Evolutionary conservation across 2,113 vertebrate genomes (phyloP).

Genomic region (Hydropotes inermis): DNA sequence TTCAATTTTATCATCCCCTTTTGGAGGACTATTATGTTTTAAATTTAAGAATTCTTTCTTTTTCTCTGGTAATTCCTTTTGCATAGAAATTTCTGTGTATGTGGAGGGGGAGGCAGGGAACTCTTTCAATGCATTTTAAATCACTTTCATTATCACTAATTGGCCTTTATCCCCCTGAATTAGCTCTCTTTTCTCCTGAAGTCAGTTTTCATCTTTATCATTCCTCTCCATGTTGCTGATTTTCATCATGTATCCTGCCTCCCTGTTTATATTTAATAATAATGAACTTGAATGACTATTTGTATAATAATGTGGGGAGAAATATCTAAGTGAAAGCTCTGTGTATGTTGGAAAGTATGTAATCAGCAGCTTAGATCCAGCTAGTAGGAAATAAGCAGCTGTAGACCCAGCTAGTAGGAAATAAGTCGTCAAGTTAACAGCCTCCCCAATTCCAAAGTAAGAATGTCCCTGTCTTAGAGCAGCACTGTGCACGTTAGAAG

Average conservation of each 20-base stretch:
- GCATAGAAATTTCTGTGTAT: neutral
- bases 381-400: neutral
- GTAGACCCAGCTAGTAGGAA: neutral
- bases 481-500: neutral
- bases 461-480: neutral
- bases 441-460: neutral
- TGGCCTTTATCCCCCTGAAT: neutral
- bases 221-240: neutral
- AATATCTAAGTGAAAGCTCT: neutral
- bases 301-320: neutral
- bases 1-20: neutral
- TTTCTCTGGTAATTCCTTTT: neutral
- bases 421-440: neutral
- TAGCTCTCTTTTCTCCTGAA: neutral
- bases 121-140: neutral
- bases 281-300: neutral
- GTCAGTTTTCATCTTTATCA: neutral
- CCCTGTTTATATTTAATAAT: neutral
- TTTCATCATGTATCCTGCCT: neutral
- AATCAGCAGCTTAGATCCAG: neutral
- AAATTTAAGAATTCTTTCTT: neutral
- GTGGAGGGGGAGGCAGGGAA: rapidly evolving
- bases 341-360: neutral
- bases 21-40: neutral
- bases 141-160: neutral